Conservation (phyloP, 2,888 invertebrate species). For the Diloba caeruleocephala region DNA sequence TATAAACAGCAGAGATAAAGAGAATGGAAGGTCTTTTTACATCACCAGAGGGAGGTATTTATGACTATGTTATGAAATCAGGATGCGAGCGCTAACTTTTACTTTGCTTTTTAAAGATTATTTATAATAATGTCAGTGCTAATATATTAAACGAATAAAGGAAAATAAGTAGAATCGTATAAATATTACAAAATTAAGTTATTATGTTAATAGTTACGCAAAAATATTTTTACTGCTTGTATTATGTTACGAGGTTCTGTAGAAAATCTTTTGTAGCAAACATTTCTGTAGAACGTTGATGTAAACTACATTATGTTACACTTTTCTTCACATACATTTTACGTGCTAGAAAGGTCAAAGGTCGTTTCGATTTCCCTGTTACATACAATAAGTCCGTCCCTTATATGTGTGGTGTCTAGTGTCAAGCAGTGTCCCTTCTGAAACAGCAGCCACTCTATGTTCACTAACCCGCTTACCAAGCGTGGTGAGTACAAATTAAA, state of each 20-base stretch:
- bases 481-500: no score
- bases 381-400: no score
- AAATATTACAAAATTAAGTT: constrained; percentile 21
- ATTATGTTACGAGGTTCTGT: constrained; percentile 18
- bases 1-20: constrained; percentile 29
- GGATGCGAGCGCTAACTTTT: constrained; percentile 34
- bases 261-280: constrained; percentile 13
- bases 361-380: no score
- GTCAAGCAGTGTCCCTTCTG: no score
- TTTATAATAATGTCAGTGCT: constrained; percentile 11
- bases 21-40: constrained; percentile 37
- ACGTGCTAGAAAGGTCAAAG: no score
- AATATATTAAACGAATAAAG: constrained; percentile 24
- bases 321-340: no score
- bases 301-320: no score
- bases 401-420: no score
- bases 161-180: constrained; percentile 14
- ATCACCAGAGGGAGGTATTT: constrained; percentile 26
- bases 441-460: no score
- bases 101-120: constrained; percentile 25
- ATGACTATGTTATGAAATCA: constrained; percentile 27
- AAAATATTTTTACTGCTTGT: constrained; percentile 20
- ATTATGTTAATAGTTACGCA: constrained; percentile 43
- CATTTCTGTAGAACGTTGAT: not conserved
- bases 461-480: no score